Evolutionary conservation across 1,140 invertebrate genomes (phyloP).

Genomic region (Cyphomyrmex costatus): DNA sequence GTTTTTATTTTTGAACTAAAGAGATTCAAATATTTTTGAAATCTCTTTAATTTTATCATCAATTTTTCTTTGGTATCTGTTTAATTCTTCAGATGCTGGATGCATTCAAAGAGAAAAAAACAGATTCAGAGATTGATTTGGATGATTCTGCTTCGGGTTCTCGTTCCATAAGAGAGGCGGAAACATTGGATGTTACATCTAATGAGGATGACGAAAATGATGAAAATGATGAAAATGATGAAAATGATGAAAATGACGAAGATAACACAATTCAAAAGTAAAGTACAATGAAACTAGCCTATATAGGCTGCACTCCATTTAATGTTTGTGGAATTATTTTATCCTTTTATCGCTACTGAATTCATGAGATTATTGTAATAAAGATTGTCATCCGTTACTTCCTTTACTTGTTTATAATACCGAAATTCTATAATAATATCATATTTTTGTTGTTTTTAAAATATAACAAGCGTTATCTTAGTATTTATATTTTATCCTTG

Average conservation of each 20-base stretch:
- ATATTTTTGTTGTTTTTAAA: too few relatives aligned
- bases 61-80: not conserved
- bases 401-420: too few relatives aligned
- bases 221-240: not conserved
- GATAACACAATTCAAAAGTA: not conserved
- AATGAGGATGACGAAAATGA: not conserved
- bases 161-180: not conserved
- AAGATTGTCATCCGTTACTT: too few relatives aligned
- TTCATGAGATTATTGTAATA: too few relatives aligned
- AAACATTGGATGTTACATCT: too few relatives aligned
- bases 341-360: too few relatives aligned
- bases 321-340: too few relatives aligned
- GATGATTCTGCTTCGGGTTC: not conserved
- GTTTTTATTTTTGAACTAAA: not conserved
- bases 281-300: constrained; percentile 16
- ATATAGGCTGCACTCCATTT: not conserved
- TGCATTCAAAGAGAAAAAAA: not conserved
- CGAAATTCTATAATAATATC: too few relatives aligned
- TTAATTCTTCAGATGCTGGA: constrained; percentile 12
- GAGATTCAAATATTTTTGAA: not conserved
- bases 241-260: not conserved
- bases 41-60: not conserved
- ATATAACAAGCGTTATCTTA: too few relatives aligned
- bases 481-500: too few relatives aligned
- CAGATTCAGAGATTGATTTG: not conserved